Conservation (phyloP, 2,797 vertebrate genomes). For the Sebastolobus altivelis region DNA sequence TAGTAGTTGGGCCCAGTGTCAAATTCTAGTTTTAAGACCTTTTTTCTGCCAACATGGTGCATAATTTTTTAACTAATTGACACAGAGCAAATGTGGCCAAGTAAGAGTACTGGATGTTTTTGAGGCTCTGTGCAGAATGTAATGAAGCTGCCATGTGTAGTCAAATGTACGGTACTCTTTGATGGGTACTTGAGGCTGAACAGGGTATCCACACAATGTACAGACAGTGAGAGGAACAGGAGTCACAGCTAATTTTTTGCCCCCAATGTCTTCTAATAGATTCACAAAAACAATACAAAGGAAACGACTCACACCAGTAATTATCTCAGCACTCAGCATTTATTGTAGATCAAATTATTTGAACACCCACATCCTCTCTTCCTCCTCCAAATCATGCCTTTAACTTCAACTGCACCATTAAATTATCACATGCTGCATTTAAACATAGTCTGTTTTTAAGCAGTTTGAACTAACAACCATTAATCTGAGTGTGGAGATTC, state of each 20-base stretch:
- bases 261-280: not conserved
- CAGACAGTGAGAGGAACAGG: not conserved
- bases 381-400: not conserved
- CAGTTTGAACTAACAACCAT: not conserved
- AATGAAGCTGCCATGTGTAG: not conserved
- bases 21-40: not conserved
- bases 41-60: not conserved
- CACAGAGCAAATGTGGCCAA: not conserved
- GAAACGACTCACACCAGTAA: conserved; percentile 12
- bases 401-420: not conserved
- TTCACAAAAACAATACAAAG: not conserved
- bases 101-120: not conserved
- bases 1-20: not conserved
- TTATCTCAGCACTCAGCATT: not conserved
- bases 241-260: not conserved
- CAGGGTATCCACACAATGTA: not conserved
- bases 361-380: not conserved
- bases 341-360: not conserved
- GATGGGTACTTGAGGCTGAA: not conserved
- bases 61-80: not conserved
- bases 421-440: not conserved
- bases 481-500: too few relatives aligned
- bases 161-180: not conserved
- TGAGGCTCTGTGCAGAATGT: not conserved
- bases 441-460: too few relatives aligned